A percentile compares a stretch with the other conserved stretches of the same genome.
These are phyloP conservation scores for Oryzias celebensis DNA, from an alignment of 2,113 vertebrate genomes.

Conservation along the genomic window DNA sequence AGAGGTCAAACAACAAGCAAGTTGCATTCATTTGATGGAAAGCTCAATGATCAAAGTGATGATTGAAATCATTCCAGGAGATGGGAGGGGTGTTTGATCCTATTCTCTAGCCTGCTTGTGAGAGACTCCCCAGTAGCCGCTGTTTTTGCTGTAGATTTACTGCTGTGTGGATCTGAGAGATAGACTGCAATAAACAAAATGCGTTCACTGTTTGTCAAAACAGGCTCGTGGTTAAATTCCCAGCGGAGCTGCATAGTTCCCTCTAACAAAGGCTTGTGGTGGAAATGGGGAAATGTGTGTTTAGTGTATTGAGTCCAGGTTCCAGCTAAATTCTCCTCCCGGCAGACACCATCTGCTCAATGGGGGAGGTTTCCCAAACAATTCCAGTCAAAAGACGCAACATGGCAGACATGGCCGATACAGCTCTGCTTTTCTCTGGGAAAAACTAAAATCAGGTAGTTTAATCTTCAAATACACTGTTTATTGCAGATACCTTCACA, in stretches of 20 bases:
- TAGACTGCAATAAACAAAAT: slow-evolving; percentile 53
- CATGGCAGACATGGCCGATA: slow-evolving; percentile 47
- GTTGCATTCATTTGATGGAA: slow-evolving; percentile 33
- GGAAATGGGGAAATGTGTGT: slow-evolving; percentile 44
- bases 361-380: slow-evolving; percentile 71
- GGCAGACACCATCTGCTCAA: slow-evolving; percentile 76
- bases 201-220: slow-evolving; percentile 52
- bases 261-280: slow-evolving; percentile 51
- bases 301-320: slow-evolving; percentile 44
- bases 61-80: slow-evolving; percentile 39
- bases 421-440: slow-evolving; percentile 4
- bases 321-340: slow-evolving; percentile 65
- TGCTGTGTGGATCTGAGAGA: slow-evolving; percentile 41
- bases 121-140: slow-evolving; percentile 33
- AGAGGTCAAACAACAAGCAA: slow-evolving; percentile 30
- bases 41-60: slow-evolving; percentile 51
- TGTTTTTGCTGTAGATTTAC: slow-evolving; percentile 28
- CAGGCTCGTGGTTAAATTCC: slow-evolving; percentile 57
- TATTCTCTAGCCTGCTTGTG: slow-evolving; percentile 22
- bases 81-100: slow-evolving; percentile 15
- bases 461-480: slow-evolving; percentile 18
- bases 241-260: slow-evolving; percentile 49
- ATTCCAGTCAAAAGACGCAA: slow-evolving; percentile 52
- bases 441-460: slow-evolving; percentile 9
- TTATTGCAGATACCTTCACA: background rate